A percentile compares a stretch with the other conserved stretches of the same genome.
phyloP scores from a whole-genome alignment of 2,888 invertebrate genomes.

The Pristionchus fissidentatus region DNA sequence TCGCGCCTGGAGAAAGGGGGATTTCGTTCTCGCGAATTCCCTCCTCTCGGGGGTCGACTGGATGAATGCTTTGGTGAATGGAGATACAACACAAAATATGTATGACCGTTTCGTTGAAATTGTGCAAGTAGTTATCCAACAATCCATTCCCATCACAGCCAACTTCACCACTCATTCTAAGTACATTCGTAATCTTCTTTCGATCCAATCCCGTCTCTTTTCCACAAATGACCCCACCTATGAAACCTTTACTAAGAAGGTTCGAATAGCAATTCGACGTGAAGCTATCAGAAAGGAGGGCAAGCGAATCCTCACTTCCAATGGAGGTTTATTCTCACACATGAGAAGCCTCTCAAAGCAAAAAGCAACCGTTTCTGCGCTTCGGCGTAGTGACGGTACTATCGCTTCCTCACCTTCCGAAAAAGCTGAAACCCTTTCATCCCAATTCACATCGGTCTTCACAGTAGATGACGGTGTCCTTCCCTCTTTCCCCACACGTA shows the following conservation, averaged over 20 bases:
- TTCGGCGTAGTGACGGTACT: background rate
- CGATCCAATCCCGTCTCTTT: background rate
- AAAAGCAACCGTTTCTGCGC: background rate
- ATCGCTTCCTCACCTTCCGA: background rate
- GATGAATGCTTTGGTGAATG: background rate
- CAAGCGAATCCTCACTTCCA: background rate
- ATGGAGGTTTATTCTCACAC: background rate
- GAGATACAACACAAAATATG: background rate
- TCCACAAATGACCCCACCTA: background rate
- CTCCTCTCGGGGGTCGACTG: background rate
- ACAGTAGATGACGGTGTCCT: background rate
- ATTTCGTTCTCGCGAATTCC: background rate
- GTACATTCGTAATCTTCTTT: background rate
- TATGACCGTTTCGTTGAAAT: background rate
- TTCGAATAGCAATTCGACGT: background rate
- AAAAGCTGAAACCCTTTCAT: background rate
- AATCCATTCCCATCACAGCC: background rate
- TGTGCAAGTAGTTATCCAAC: background rate
- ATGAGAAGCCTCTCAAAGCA: background rate
- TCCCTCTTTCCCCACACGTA: background rate
- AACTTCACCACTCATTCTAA: background rate
- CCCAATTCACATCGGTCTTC: background rate
- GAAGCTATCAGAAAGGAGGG: constrained; percentile 6
- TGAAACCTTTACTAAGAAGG: constrained; percentile 16
- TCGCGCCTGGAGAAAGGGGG: background rate